A percentile compares a stretch with the other conserved stretches of the same genome.
These are phyloP conservation scores for Hylaeus anthracinus DNA, from an alignment of 1,140 invertebrate genomes.

Conservation along the genomic window DNA sequence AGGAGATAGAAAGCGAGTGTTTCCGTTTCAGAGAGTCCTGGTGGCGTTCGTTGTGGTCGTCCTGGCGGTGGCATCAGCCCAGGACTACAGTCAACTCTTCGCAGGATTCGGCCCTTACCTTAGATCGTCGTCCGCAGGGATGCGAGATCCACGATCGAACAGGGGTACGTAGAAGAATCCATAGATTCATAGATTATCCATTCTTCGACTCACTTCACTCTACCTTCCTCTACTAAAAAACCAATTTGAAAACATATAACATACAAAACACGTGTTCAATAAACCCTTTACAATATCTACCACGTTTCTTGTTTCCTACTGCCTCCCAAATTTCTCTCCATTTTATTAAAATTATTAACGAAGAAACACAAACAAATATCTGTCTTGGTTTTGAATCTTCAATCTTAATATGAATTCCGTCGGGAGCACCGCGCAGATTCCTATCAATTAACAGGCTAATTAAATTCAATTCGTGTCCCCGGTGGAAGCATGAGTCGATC, in stretches of 20 bases:
- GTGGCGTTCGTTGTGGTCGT: slow-evolving; percentile 67
- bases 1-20: not conserved
- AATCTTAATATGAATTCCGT: too few species aligned
- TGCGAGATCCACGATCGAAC: slow-evolving; percentile 77
- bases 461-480: not conserved
- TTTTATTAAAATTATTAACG: too few species aligned
- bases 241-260: too few species aligned
- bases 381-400: too few species aligned
- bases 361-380: too few species aligned
- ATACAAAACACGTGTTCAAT: too few species aligned
- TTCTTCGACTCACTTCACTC: not conserved
- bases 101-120: slow-evolving; percentile 74
- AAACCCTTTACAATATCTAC: too few species aligned
- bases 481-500: not conserved
- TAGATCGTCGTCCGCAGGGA: slow-evolving; percentile 51
- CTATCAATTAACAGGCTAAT: not conserved
- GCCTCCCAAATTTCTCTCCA: too few species aligned
- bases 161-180: slow-evolving; percentile 63
- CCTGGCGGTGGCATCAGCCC: slow-evolving; percentile 64
- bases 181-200: not conserved
- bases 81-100: slow-evolving; percentile 74
- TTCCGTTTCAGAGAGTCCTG: slow-evolving; percentile 70
- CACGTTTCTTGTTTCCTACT: too few species aligned
- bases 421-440: too few species aligned
- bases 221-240: too few species aligned